Evolutionary conservation across 2,797 vertebrate species (phyloP).

Genomic region (Halcyon leucocephala): DNA sequence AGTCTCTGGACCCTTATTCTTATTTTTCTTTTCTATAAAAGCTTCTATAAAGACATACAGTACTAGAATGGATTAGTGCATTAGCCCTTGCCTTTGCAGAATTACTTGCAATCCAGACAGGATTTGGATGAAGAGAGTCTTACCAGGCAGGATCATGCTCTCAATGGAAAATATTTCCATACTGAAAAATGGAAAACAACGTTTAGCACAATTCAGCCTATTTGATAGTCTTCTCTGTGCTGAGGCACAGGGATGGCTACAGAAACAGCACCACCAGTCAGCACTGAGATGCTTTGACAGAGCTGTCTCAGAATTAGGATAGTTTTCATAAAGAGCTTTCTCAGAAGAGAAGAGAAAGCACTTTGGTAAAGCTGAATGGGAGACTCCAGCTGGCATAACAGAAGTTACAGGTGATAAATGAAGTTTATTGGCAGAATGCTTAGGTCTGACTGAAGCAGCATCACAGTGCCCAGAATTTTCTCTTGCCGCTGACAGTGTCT

Average conservation of each 20-base stretch:
- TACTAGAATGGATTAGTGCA: slow-evolving; percentile 61
- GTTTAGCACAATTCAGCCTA: neutral
- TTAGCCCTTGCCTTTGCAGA: slow-evolving; percentile 49
- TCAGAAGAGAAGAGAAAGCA: neutral
- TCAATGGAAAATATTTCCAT: slow-evolving; percentile 32
- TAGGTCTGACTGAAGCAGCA: neutral
- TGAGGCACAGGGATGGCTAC: neutral
- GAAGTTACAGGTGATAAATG: slow-evolving; percentile 36
- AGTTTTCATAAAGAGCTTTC: slow-evolving; percentile 1
- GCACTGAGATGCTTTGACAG: neutral
- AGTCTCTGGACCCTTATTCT: neutral
- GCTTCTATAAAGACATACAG: slow-evolving; percentile 14
- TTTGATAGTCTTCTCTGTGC: neutral
- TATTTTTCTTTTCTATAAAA: slow-evolving; percentile 28
- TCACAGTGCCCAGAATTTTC: neutral
- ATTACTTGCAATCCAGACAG: slow-evolving; percentile 62
- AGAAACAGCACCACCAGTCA: neutral
- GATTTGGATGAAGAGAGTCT: slow-evolving; percentile 57
- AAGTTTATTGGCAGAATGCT: slow-evolving; percentile 19
- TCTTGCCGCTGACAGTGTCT: neutral
- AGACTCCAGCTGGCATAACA: neutral
- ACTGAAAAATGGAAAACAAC: neutral
- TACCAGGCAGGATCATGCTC: slow-evolving; percentile 20
- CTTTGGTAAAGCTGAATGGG: neutral
- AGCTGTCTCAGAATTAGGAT: neutral